These are phyloP conservation scores for Numenius arquata DNA, from an alignment of 2,113 vertebrate species.

Conservation along the genomic window DNA sequence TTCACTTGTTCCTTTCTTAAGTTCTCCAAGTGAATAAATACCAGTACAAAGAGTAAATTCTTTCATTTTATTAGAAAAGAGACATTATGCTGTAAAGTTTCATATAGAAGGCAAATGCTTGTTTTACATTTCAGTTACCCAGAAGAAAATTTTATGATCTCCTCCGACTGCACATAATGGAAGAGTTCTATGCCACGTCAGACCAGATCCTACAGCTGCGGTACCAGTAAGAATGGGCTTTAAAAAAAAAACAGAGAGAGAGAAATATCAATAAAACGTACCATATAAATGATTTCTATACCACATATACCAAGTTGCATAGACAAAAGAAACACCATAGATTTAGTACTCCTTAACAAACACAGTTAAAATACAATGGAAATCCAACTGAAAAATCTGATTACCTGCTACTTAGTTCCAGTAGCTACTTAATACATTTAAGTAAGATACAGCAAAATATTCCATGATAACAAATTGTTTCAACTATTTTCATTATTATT, in stretches of 20 bases:
- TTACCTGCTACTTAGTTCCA: neutral
- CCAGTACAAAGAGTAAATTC: neutral
- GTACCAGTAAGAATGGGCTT: constrained; percentile 89
- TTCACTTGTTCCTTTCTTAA: neutral
- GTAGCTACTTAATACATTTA: neutral
- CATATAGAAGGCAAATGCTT: neutral
- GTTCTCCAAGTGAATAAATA: neutral
- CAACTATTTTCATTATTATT: neutral
- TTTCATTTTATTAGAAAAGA: neutral
- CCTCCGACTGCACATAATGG: constrained; percentile 90
- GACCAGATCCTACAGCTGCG: constrained; percentile 85
- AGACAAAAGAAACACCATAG: neutral
- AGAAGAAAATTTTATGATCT: constrained; percentile 92
- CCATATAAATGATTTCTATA: neutral
- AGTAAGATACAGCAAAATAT: neutral
- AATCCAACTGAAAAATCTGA: neutral
- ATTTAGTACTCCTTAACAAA: neutral
- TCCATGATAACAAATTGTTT: neutral
- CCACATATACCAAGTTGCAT: neutral
- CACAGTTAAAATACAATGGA: neutral
- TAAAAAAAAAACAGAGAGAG: neutral
- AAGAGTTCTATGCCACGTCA: constrained; percentile 93
- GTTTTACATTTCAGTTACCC: constrained; percentile 93
- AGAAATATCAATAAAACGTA: neutral
- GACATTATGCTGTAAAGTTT: neutral